Base-by-base conservation (phyloP, 1,140 invertebrate genomes). In the Drosophila pruinosa region DNA sequence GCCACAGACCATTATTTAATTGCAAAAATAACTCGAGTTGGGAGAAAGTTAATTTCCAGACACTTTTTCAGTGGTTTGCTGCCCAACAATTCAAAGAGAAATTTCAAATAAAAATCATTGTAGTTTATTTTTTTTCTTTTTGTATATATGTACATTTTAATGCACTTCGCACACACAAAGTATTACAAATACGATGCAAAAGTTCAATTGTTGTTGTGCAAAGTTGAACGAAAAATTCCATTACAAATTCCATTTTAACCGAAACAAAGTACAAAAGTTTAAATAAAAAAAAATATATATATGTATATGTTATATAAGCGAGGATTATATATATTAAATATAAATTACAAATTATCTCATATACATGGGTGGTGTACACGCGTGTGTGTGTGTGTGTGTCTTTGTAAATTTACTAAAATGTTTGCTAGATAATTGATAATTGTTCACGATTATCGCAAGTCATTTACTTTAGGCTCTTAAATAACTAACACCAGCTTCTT, bases 401-500 rank as follows among this genome's bases (percentile, higher is more conserved):
- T 71, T 56, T 75, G 54, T 78, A 85, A 77, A 77, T 80, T 80
- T 74, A 61, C 80, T 85, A 85, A 73, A 75, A 78, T 61, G 52
- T 58, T 78, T 34, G 62, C 72, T 75, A 75, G 7, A 53, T 41
- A 31, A 12, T 62, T 12, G n/a, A 63, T 47, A 28, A 43, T 58
- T 58, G 39, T 41, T 50, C 15, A 38, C 31, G 39, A 38, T 67
- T 39, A 36, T 45, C 22, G 28, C 31, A 15, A 38, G 48, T 50
- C 50, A 22, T 61, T 45, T 12, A 72, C 52, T 71, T 64, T 75
- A 67, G 22, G 59, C 41, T 45, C 68, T 85, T 80, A 85, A 63
- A 73, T 59, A 59, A 69, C 68, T 83, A 85, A 76, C 73, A 73
- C 80, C 68, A 61, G 58, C 52, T 67, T 36, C 31, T 6, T 39